Evolutionary conservation across 2,888 invertebrate species (phyloP).

Genomic region (Hydraecia micacea): DNA sequence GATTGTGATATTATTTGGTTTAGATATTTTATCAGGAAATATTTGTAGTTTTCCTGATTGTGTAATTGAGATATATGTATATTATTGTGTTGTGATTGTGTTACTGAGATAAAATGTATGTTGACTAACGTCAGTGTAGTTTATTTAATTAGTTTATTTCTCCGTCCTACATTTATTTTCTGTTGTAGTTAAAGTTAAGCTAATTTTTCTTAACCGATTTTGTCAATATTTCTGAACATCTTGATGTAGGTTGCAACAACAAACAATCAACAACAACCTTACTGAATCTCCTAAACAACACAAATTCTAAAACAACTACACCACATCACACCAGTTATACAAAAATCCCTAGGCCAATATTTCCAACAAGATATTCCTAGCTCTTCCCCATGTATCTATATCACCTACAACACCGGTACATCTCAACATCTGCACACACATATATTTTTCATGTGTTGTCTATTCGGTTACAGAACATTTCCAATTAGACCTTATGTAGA

Average conservation of each 20-base stretch:
- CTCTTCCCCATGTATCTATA: background rate
- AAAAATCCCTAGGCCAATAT: background rate
- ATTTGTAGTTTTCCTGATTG: slow-evolving; percentile 32
- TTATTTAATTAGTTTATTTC: slow-evolving; percentile 3
- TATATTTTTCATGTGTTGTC: slow-evolving; percentile 62
- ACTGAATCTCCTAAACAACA: background rate
- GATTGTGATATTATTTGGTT: slow-evolving; percentile 37
- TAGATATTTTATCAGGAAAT: slow-evolving; percentile 46
- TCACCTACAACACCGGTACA: slow-evolving; percentile 30
- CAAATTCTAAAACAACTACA: background rate
- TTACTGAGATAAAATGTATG: slow-evolving; percentile 29
- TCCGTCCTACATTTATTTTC: background rate
- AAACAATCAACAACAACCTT: background rate
- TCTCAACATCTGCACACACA: slow-evolving; percentile 60
- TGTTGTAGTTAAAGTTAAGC: background rate
- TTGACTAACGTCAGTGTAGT: background rate
- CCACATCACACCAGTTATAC: background rate
- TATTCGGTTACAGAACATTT: slow-evolving; percentile 57
- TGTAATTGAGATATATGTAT: background rate
- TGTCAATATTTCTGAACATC: background rate
- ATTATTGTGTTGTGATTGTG: slow-evolving; percentile 19
- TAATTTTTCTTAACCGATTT: background rate
- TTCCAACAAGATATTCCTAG: background rate
- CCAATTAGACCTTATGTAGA: slow-evolving; percentile 63
- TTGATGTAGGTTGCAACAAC: background rate